Base-by-base conservation (phyloP, 2,113 vertebrate species). In the Apteryx owenii region DNA sequence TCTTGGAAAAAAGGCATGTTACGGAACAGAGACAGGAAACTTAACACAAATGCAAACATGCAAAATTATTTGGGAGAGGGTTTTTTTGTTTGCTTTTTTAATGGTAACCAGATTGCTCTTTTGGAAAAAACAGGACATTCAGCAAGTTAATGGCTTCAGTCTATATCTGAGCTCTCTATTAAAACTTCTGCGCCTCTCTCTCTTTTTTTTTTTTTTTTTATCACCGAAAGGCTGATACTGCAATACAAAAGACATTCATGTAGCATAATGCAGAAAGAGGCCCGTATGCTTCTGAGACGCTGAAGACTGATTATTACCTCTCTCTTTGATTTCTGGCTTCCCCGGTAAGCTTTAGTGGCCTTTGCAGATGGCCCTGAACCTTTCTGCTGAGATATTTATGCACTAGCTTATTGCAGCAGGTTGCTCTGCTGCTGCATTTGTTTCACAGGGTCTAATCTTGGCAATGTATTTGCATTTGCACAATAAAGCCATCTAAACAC, bases 341-440 rank as follows among this genome's bases (percentile, higher is more conserved):
- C 83, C 69, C 1, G 0, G 53, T 68, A 93, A 89, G 46, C 77
- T 94, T 95, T 84, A 94, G 72, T 76, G 80, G 81, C 56, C 61
- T 92, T 89, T 87, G 68, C 93, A 96, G 90, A 95, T 91, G 94
- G 81, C 71, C 89, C 58, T 50, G 89, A 90, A 82, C 77, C n/a
- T 73, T 76, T 90, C 83, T 88, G 71, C 60, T 62, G 48, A 31
- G 65, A 50, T 92, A 92, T 93, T 95, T 92, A 93, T 25, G 50
- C 48, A 60, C 53, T 36, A 84, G 25, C 28, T 92, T 88, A 82
- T 61, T 71, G 69, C 22, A 93, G 78, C 78, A 87, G 72, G 91
- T 79, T 85, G 48, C 64, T 89, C 31, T 58, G 70, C 46, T 84
- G 72, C 65, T 83, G 60, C 60, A 19, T 36, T 88, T 87, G 65